phyloP scores from a whole-genome alignment of 30 jellyfish, hydroid and myxozoan species.

The Cassiopea xamachana region DNA sequence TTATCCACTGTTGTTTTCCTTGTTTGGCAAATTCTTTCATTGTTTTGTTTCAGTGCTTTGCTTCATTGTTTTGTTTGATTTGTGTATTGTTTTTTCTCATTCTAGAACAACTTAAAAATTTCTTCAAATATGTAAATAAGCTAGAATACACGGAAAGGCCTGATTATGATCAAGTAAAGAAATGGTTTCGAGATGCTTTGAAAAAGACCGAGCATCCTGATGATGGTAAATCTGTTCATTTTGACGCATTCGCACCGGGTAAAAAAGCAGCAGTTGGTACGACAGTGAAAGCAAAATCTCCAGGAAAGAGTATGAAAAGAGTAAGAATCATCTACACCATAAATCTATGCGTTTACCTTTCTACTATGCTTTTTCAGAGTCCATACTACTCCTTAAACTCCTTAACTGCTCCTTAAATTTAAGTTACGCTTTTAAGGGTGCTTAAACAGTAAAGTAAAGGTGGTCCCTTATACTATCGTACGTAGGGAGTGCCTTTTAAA shows the following conservation, averaged over 20 bases:
- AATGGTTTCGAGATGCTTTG: slow-evolving; percentile 73
- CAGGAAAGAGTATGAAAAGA: background rate
- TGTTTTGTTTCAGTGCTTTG: background rate
- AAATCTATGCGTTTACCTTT: background rate
- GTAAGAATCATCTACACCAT: background rate
- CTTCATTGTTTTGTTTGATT: background rate
- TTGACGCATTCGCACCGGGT: slow-evolving; percentile 19
- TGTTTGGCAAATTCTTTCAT: no score
- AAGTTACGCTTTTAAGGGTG: no score
- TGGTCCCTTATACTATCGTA: no score
- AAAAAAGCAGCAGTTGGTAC: background rate
- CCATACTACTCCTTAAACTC: no score
- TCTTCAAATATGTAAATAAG: slow-evolving; percentile 56
- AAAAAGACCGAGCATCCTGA: slow-evolving; percentile 50
- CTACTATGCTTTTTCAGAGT: background rate
- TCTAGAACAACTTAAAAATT: slow-evolving; percentile 71
- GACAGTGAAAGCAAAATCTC: background rate
- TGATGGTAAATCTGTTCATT: slow-evolving; percentile 78
- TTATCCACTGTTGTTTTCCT: no score
- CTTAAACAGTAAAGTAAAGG: no score
- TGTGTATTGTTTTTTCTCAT: background rate
- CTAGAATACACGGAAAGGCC: slow-evolving; percentile 84
- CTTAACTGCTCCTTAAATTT: no score
- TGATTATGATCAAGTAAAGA: slow-evolving; percentile 65
- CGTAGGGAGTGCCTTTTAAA: no score